A percentile compares a stretch with the other conserved stretches of the same genome.
Evolutionary conservation across 2,888 invertebrate genomes (phyloP).

Genomic region (Nemotelus pantherinus): DNA sequence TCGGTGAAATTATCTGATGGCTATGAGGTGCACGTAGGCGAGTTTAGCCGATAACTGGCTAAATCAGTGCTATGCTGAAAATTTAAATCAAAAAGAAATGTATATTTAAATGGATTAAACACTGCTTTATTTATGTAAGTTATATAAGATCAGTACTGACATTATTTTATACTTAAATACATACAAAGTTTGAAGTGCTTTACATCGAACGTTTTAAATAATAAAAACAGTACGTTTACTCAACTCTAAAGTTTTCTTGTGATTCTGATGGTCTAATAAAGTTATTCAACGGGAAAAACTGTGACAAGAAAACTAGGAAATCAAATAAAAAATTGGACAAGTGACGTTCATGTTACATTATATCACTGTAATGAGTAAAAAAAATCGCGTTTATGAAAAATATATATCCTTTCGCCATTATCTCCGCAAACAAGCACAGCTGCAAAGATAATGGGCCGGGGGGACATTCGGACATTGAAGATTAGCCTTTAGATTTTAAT

Average conservation of each 20-base stretch:
- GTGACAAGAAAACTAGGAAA: constrained; percentile 40
- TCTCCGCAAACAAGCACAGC: not conserved
- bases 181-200: constrained; percentile 36
- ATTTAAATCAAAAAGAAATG: not conserved
- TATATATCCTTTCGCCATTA: constrained; percentile 3
- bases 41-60: not conserved
- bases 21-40: too few species aligned
- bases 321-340: constrained; percentile 44
- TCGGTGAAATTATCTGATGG: too few species aligned
- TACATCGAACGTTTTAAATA: constrained; percentile 25
- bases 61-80: not conserved
- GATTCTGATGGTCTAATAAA: not conserved
- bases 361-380: constrained; percentile 18
- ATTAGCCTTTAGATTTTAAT: not conserved
- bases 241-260: not conserved
- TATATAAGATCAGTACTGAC: constrained; percentile 34
- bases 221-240: not conserved
- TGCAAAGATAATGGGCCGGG: too few species aligned
- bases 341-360: constrained; percentile 15
- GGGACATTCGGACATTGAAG: too few species aligned
- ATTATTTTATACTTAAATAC: constrained; percentile 40
- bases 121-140: constrained; percentile 31
- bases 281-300: not conserved
- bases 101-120: constrained; percentile 33
- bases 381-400: constrained; percentile 2